Conservation (phyloP, 1,140 invertebrate species). For the Thalassaphorura encarpata region DNA sequence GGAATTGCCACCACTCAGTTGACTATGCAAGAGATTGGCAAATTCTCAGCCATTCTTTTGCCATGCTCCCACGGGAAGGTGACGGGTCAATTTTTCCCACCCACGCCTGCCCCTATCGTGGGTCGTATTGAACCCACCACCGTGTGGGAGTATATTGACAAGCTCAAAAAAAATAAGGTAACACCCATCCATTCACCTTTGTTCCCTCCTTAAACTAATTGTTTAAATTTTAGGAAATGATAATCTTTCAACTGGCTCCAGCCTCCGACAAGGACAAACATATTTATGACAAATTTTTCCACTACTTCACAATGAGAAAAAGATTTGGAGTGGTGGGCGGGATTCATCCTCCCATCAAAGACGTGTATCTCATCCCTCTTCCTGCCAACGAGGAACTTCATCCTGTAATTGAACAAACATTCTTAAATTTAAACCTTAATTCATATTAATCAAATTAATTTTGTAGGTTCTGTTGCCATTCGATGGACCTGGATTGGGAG, state of each 20-base stretch:
- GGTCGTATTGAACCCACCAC: constrained; percentile 81
- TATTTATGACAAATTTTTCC: constrained; percentile 77
- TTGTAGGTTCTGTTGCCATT: constrained; percentile 31
- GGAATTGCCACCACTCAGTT: too few species aligned
- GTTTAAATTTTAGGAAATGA: constrained; percentile 59
- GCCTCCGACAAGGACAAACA: constrained; percentile 70
- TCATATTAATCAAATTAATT: constrained; percentile 18
- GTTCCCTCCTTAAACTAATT: too few species aligned
- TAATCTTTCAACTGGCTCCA: constrained; percentile 67
- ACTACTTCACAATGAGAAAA: constrained; percentile 73
- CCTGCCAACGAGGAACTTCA: constrained; percentile 48
- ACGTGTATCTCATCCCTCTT: constrained; percentile 88
- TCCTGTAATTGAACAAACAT: constrained; percentile 68
- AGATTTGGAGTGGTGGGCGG: constrained; percentile 57
- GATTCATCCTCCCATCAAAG: constrained; percentile 66
- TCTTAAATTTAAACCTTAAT: constrained; percentile 33
- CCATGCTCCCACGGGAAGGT: constrained; percentile 17
- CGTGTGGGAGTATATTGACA: constrained; percentile 87
- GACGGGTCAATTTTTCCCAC: constrained; percentile 23
- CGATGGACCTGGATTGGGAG: constrained; percentile 47
- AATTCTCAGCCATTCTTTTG: constrained; percentile 16
- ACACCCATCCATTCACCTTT: too few species aligned
- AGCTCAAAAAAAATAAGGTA: constrained; percentile 78
- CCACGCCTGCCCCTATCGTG: constrained; percentile 49
- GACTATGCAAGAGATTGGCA: constrained; percentile 27